Evolutionary conservation across 2,797 vertebrate genomes (phyloP).

Genomic region (Lepilemur ruficaudatus): DNA sequence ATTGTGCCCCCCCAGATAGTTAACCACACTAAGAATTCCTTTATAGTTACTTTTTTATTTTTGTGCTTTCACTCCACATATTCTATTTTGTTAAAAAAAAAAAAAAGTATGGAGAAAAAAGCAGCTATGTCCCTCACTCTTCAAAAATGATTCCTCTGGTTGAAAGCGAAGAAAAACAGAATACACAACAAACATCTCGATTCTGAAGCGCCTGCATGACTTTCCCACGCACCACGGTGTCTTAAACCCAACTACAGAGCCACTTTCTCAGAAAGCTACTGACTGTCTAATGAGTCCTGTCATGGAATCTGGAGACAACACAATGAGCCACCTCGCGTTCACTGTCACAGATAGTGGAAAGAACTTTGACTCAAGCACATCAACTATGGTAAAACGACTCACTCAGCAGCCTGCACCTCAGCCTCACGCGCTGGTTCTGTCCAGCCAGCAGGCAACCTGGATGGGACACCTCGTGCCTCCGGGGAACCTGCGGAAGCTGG

Average conservation of each 20-base stretch:
- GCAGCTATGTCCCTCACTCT: not conserved
- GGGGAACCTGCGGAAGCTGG: not conserved
- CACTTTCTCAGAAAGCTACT: not conserved
- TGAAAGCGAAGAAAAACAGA: not conserved
- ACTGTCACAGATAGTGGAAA: not conserved
- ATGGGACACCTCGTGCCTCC: not conserved
- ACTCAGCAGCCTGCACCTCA: not conserved
- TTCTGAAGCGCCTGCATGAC: not conserved
- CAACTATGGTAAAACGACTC: constrained; percentile 33
- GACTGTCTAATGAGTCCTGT: not conserved
- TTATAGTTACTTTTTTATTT: not conserved
- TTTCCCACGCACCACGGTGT: not conserved
- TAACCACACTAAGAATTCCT: not conserved
- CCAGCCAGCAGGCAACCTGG: not conserved
- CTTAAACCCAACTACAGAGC: not conserved
- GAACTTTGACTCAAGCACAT: not conserved
- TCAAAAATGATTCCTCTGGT: not conserved
- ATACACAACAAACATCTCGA: not conserved
- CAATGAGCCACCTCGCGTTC: not conserved
- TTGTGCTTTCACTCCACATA: not conserved
- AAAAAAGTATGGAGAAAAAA: constrained; percentile 1
- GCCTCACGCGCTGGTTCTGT: not conserved
- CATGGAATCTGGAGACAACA: not conserved
- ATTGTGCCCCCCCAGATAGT: not conserved
- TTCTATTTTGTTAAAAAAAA: not conserved